A percentile compares a stretch with the other conserved stretches of the same genome.
These are phyloP conservation scores for Equus quagga DNA, from an alignment of 2,113 vertebrate species.

Conservation along the genomic window DNA sequence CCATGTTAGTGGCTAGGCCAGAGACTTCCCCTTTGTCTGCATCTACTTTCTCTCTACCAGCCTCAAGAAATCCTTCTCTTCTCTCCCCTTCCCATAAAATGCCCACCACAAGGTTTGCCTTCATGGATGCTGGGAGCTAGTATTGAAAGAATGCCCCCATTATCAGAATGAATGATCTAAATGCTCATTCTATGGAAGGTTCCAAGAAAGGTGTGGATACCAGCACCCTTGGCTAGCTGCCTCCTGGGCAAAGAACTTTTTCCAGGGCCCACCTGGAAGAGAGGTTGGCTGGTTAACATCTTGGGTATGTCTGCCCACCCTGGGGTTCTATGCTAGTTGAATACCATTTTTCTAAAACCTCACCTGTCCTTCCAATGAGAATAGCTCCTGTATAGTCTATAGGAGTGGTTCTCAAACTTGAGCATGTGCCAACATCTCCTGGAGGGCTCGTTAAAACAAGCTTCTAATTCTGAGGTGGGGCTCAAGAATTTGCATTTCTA, in stretches of 20 bases:
- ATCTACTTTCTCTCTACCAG: not conserved
- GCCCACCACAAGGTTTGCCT: not conserved
- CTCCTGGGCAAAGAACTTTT: not conserved
- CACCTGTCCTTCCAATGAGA: not conserved
- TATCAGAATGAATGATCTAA: not conserved
- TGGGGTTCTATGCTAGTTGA: not conserved
- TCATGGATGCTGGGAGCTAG: not conserved
- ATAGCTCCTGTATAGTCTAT: not conserved
- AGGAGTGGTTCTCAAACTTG: not conserved
- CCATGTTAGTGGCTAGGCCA: not conserved
- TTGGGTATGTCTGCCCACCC: not conserved
- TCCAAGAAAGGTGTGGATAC: not conserved
- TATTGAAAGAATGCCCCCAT: not conserved
- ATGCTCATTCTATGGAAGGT: not conserved
- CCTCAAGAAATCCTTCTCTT: not conserved
- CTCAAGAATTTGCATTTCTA: not conserved
- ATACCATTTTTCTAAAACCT: not conserved
- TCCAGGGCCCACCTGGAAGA: not conserved
- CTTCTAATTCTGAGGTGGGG: not conserved
- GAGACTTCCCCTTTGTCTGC: not conserved
- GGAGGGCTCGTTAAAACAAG: not conserved
- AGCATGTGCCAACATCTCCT: not conserved
- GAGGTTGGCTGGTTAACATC: not conserved
- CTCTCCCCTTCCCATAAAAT: not conserved
- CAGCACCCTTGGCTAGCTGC: not conserved